Base-by-base conservation (phyloP, 1,140 invertebrate genomes). In the Liolophura sinensis region DNA sequence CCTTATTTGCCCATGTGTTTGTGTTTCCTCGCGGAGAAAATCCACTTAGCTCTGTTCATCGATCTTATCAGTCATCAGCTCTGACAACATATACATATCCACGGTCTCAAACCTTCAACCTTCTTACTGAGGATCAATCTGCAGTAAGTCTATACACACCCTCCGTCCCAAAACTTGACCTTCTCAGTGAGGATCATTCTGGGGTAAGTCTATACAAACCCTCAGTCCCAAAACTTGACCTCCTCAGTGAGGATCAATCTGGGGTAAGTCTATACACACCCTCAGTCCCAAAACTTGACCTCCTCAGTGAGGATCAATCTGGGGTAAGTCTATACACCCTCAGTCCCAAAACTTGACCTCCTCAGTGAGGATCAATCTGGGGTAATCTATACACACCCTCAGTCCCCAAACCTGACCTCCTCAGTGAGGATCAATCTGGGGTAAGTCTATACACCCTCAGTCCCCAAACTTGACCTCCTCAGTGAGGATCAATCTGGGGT, bases 41-140 rank as follows among this genome's bases (percentile, higher is more conserved):
- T 20, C 69, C 74, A 31, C 72, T 78, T 51, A 63, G 69, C 61
- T 69, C 70, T 72, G 59, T 71, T 27, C 74, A 67, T 25, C 77
- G 73, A 60, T 73, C 69, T 78, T 87, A 89, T 67, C 82, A 87
- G 18, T 82, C 85, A 7, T 78, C 84, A 31, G 83, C 87, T 1
- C 85, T 94, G 48, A 91, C 92, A 1, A 88, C 90, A 22, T 91
- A 90, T 76, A 86, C 87, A 61, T 81, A 92, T 59, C 92, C 92
- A n/a, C 87, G 90, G 77, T 89, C 90, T 50, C 87, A 88, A 75
- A 88, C 90, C 27, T 93, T 92, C 78, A 93, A 92, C 81, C 86
- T 95, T 50, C 83, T 94, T 5, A 84, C 87, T 20, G 71, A 73
- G 20, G 73, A 74, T 24, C 69, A 60, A 58, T 22, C 60, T 20